Base-by-base conservation (phyloP, 2,113 vertebrate genomes). In the Mionectes macconnelli region DNA sequence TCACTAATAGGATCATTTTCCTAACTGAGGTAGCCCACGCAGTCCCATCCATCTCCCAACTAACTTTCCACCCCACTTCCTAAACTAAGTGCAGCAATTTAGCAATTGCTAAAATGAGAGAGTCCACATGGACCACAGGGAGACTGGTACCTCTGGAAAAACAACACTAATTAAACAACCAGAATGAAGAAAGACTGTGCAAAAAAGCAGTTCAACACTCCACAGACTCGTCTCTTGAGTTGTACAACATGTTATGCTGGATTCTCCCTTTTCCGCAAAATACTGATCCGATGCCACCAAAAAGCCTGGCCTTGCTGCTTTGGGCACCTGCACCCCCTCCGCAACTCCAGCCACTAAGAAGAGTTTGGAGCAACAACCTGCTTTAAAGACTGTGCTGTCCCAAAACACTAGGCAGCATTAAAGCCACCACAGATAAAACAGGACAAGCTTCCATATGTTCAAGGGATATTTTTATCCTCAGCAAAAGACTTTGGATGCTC, bases 281-380 rank as follows among this genome's bases (percentile, higher is more conserved):
- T 5, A 31, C 2, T 37, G 70, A 18, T 12, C 35, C 40, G 49
- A 77, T 40, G 10, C 59, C 25, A 14, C 2, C 5, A 22, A 10
- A 56, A 5, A 59, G 44, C 9, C 39, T 12, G 28, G 42, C n/a
- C 24, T 7, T 12, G 44, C 24, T 44, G 57, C 22, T 39, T 45
- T 35, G 35, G n/a, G 21, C 22, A 15, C 1, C 4, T 0, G 1
- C 1, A 10, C 9, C 11, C 10, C n/a, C n/a, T n/a, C n/a, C 4
- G 42, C 30, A 35, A 5, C 20, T 24, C 80, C 33, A 33, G 0
- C 5, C 33, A 50, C 49, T 20, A 13, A 18, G 35, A 67, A 30
- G 25, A 57, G 37, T 14, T 33, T 9, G 30, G 10, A 87, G 47
- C 16, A 52, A 12, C 10, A 11, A 30, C 4, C 25, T 4, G 19